Conservation (phyloP, 2,113 vertebrate species). For the Lates calcarifer region DNA sequence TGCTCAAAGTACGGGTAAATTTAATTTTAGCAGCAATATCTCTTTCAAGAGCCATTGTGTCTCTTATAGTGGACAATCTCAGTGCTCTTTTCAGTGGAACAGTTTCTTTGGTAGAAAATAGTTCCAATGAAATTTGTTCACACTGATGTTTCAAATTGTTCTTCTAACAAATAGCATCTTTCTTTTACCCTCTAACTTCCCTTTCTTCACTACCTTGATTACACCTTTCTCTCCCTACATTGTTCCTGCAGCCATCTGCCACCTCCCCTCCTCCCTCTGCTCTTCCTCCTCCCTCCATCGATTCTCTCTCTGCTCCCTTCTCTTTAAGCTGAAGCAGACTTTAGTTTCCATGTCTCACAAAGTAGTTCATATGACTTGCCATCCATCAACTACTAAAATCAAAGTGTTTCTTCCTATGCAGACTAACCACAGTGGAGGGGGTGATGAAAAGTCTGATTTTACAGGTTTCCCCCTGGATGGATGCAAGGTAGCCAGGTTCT, state of each 20-base stretch:
- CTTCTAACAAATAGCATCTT: background rate
- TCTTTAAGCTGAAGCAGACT: background rate
- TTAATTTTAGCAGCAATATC: background rate
- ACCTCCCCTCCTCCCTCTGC: slow-evolving; percentile 27
- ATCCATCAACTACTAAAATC: background rate
- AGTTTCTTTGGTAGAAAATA: background rate
- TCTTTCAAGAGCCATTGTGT: background rate
- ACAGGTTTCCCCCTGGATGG: no score
- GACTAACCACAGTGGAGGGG: no score
- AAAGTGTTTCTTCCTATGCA: no score
- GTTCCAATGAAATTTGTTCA: background rate
- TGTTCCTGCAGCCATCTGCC: slow-evolving; percentile 32
- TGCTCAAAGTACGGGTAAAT: background rate
- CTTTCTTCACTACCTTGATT: background rate
- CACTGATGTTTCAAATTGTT: background rate
- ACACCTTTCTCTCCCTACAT: slow-evolving; percentile 3
- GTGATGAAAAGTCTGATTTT: no score
- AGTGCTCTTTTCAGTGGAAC: background rate
- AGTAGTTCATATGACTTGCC: no score
- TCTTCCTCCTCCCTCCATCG: slow-evolving; percentile 3
- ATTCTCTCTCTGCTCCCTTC: background rate
- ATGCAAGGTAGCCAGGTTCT: no score
- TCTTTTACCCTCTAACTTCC: background rate
- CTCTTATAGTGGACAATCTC: background rate
- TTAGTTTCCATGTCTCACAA: background rate